phyloP scores from a whole-genome alignment of 2,888 invertebrate species.

The Drosophila hamatofila region DNA sequence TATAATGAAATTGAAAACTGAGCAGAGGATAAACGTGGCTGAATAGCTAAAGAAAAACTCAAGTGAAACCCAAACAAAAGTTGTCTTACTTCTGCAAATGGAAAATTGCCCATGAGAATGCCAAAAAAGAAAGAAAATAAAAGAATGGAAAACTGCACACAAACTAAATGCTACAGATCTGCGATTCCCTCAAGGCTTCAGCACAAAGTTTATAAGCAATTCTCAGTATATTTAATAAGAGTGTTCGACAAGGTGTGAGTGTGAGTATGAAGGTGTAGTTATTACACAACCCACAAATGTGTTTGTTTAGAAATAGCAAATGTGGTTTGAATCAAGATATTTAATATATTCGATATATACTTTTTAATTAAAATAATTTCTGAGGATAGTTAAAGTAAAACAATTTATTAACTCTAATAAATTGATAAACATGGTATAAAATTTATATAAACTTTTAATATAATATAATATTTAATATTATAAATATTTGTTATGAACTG shows the following conservation, averaged over 20 bases:
- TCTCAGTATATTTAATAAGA: constrained; percentile 58
- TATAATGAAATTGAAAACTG: constrained; percentile 73
- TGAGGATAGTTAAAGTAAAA: neutral
- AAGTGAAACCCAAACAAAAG: constrained; percentile 60
- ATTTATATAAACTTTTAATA: too few species aligned
- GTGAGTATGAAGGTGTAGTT: constrained; percentile 1
- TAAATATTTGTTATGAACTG: too few species aligned
- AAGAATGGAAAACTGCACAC: constrained; percentile 35
- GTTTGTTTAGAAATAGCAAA: neutral
- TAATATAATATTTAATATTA: too few species aligned
- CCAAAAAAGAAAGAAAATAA: constrained; percentile 6
- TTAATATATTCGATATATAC: neutral
- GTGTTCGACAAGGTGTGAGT: constrained; percentile 13
- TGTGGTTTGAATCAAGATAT: neutral
- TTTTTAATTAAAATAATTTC: neutral
- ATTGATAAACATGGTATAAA: too few species aligned
- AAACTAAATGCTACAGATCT: constrained; percentile 48
- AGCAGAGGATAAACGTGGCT: constrained; percentile 45
- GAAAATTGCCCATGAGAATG: constrained; percentile 23
- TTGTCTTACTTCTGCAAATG: constrained; percentile 31
- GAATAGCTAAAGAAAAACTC: constrained; percentile 43
- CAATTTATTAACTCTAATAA: too few species aligned
- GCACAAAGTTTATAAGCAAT: constrained; percentile 63
- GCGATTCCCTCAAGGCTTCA: constrained; percentile 43
- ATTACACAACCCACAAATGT: constrained; percentile 20